Conservation (phyloP, 2,797 vertebrate genomes). For the Sebastes matsubarae region DNA sequence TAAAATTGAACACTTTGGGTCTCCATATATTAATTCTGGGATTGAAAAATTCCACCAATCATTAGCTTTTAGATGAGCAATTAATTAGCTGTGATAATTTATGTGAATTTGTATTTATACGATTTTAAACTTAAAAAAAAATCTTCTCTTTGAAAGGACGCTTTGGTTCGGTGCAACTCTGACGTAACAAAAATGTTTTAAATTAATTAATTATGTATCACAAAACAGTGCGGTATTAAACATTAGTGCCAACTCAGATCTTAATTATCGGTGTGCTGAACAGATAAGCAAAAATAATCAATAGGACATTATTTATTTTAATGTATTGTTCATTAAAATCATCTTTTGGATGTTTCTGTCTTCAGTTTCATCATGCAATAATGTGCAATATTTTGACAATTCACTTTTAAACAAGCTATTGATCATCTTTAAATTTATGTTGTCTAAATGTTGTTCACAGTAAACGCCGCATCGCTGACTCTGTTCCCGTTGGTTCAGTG, state of each 20-base stretch:
- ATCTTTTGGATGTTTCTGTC: neutral
- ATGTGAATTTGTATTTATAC: no score
- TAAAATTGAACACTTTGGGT: no score
- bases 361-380: neutral
- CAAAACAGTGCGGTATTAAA: neutral
- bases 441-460: neutral
- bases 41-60: no score
- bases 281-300: neutral
- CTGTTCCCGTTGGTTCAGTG: slow-evolving; percentile 31
- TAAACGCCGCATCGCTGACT: rapidly evolving
- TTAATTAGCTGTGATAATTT: no score
- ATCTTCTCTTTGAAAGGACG: neutral
- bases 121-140: no score
- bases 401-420: neutral
- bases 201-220: neutral
- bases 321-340: neutral
- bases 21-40: no score
- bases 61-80: no score
- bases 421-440: neutral
- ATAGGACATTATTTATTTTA: neutral
- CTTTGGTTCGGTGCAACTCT: neutral
- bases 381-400: neutral
- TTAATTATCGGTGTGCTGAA: neutral
- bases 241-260: neutral
- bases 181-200: neutral